Evolutionary conservation across 30 jellyfish, hydroid and myxozoan species (phyloP).

Genomic region (Mastigias papua): DNA sequence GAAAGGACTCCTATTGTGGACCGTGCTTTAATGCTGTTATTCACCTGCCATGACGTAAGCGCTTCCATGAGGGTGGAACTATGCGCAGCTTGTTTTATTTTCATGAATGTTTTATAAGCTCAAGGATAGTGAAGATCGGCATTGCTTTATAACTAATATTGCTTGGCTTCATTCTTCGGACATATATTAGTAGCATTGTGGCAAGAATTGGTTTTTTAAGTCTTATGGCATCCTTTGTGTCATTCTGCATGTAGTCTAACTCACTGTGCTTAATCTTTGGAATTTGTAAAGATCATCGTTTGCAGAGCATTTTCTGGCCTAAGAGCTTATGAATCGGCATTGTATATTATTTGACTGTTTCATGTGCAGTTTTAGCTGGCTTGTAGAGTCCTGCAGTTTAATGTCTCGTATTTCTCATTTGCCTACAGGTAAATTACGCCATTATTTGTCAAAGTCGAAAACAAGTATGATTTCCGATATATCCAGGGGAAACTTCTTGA

Average conservation of each 20-base stretch:
- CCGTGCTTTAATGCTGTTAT: constrained; percentile 11
- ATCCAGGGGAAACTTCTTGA: constrained; percentile 40
- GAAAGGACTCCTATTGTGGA: background rate
- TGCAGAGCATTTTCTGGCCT: background rate
- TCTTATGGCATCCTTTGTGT: background rate
- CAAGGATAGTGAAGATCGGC: background rate
- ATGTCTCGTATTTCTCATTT: background rate
- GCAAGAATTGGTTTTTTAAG: background rate
- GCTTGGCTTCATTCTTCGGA: background rate
- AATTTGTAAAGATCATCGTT: background rate
- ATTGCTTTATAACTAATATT: background rate
- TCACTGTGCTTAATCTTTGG: background rate
- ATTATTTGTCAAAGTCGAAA: constrained; percentile 12
- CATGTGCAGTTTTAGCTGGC: background rate
- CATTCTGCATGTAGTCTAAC: background rate
- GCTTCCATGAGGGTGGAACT: background rate
- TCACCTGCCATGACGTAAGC: constrained; percentile 47
- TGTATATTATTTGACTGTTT: background rate
- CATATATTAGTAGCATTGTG: background rate
- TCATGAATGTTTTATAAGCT: constrained; percentile 12
- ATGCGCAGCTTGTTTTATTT: background rate
- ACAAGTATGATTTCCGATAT: background rate
- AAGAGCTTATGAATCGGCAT: background rate
- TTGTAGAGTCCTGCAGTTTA: background rate
- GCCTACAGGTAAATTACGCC: background rate